Conservation (phyloP, 2,113 vertebrate genomes). For the Cathartes aura region DNA sequence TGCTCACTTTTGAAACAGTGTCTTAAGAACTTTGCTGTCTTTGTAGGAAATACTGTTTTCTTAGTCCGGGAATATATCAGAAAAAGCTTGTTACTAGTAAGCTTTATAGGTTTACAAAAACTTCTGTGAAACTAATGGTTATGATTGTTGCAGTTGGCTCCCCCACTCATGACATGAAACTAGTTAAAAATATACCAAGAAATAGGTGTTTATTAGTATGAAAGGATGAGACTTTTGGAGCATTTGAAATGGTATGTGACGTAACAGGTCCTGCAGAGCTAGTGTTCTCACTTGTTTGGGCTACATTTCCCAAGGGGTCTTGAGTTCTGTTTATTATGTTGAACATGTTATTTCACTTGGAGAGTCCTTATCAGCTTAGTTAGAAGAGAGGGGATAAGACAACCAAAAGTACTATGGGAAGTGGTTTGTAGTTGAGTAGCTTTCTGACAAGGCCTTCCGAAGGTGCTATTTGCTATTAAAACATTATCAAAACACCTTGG, state of each 20-base stretch:
- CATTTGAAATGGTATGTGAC: not conserved
- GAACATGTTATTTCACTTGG: not conserved
- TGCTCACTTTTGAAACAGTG: not conserved
- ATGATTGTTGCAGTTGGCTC: not conserved
- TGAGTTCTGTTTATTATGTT: not conserved
- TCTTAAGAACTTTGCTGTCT: not conserved
- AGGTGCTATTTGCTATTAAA: not conserved
- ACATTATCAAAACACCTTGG: not conserved
- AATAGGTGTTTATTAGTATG: not conserved
- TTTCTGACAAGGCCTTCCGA: not conserved
- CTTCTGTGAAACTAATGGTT: not conserved
- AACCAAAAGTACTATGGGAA: not conserved
- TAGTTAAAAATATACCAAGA: not conserved
- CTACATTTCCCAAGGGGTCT: not conserved
- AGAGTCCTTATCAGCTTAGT: not conserved
- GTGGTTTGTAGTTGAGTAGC: not conserved
- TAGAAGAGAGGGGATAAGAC: not conserved
- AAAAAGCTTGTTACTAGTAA: not conserved
- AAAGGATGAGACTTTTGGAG: not conserved
- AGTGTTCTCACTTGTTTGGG: not conserved
- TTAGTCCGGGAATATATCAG: not conserved
- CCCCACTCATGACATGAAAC: not conserved
- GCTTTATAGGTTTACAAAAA: not conserved
- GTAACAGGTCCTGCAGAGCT: not conserved
- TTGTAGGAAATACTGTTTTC: not conserved